Evolutionary conservation across 1,140 invertebrate species (phyloP), one percentile per base, ranked within the genome.

Genomic region (Riptortus pedestris): DNA sequence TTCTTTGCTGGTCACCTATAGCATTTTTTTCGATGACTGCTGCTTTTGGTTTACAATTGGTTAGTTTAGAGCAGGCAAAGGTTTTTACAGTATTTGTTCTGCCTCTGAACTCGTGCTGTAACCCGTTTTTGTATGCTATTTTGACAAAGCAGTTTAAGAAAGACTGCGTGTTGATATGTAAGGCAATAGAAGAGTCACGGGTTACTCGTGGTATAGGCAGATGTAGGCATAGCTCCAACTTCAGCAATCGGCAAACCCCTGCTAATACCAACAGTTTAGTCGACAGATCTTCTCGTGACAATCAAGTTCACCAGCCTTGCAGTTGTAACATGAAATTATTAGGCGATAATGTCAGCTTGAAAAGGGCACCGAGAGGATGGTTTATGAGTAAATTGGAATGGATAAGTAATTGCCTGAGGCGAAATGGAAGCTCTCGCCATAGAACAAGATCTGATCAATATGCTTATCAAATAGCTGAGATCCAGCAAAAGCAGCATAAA

Each of bases 91-190:
- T 97, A 9, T 98, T 97, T 72, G 85, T 97, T 12, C 76, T 97
- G 63, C 95, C 94, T 1, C 75, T 98, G 12, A 97, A 97, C 73
- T 94, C 91, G 0, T 97, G 93, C 72, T 96, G 93, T 73, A 97
- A 98, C 76, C 95, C 94, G 0, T 97, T 97, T 72, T 79, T 98
- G 0, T 98, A 97, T 74, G 93, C 94, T 22, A 96, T 97, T 65
- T 81, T 97, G 63, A 98, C 93, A 0, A 96, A 96, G 73, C 93
- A 97, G 72, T 98, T 97, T 73, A 97, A 97, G 74, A 95, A 96
- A 75, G 95, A 97, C 73, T 98, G 94, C 75, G 90, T 96, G 0
- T 83, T 94, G 67, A 88, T 98, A 55, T 97, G 93, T 75, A 91
- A 93, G 72, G 87, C 91, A 9, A 93, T 96, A 68, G 92, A 96